Percentiles rank a stretch among this genome's conserved stretches.
Evolutionary conservation across 2,797 vertebrate species (phyloP).

Genomic region (Artibeus jamaicensis): DNA sequence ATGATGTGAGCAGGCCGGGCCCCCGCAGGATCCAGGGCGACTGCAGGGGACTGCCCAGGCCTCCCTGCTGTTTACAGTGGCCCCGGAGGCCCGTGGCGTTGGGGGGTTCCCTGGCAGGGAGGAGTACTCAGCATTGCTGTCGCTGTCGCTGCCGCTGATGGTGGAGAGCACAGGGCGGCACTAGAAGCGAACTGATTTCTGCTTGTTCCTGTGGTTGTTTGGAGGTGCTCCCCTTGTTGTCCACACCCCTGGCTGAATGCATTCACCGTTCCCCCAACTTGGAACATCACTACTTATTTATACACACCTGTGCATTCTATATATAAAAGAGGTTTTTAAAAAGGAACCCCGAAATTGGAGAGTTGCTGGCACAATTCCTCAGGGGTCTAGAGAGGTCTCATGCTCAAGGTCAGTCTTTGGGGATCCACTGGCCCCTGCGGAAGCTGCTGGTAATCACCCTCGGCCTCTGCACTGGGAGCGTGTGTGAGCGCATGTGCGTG

Average conservation of each 20-base stretch:
- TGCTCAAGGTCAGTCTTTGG: accelerated
- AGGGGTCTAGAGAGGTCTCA: background rate
- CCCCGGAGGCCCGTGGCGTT: no score
- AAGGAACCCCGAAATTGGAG: background rate
- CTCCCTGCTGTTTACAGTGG: background rate
- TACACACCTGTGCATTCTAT: background rate
- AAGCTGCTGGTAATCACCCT: background rate
- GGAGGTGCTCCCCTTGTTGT: background rate
- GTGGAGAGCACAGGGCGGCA: background rate
- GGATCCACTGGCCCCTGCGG: background rate
- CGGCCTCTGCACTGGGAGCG: accelerated
- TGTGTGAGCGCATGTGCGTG: no score
- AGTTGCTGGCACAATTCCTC: constrained; percentile 19
- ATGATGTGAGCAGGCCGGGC: background rate
- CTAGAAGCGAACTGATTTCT: background rate
- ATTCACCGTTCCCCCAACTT: background rate
- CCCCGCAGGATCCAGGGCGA: background rate
- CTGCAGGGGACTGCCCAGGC: background rate
- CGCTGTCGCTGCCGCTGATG: background rate
- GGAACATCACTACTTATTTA: background rate
- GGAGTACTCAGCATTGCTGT: background rate
- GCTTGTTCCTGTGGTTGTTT: background rate
- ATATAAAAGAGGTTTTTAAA: background rate
- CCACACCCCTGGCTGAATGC: background rate
- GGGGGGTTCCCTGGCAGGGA: background rate